Evolutionary conservation across 2,113 vertebrate species (phyloP).

Genomic region (Oncorhynchus gorbuscha): DNA sequence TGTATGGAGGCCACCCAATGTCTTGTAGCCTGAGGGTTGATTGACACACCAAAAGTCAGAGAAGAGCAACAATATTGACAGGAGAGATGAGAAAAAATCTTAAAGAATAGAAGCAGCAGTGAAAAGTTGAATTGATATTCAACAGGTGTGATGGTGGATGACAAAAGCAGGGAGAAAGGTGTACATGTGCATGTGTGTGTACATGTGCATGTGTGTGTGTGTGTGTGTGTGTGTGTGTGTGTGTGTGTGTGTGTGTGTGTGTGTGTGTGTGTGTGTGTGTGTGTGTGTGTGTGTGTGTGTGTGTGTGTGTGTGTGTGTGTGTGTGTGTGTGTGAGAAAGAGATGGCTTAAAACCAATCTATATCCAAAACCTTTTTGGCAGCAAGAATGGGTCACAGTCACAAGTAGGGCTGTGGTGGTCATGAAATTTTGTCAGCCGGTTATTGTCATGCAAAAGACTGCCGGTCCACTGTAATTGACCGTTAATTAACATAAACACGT

Average conservation of each 20-base stretch:
- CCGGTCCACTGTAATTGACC: too few species aligned
- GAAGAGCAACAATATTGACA: conserved; percentile 31
- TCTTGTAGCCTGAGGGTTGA: conserved; percentile 22
- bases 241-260: background rate
- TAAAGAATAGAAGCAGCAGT: background rate
- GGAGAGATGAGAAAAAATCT: conserved; percentile 2
- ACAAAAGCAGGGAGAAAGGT: conserved; percentile 6
- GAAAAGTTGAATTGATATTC: conserved; percentile 43
- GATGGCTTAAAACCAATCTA: background rate
- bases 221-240: background rate
- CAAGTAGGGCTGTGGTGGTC: background rate
- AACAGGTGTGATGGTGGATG: conserved; percentile 20
- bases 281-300: background rate
- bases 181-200: background rate
- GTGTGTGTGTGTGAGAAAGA: background rate
- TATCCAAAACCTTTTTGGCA: background rate
- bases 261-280: background rate
- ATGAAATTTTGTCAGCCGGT: too few species aligned
- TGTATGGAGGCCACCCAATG: conserved; percentile 38
- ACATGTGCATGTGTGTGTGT: background rate
- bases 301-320: background rate
- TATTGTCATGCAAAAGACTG: too few species aligned
- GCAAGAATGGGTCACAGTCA: conserved; percentile 2
- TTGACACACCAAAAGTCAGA: conserved; percentile 28
- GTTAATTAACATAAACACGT: too few species aligned